A percentile compares a stretch with the other conserved stretches of the same genome.
These are phyloP conservation scores for Chascanopsetta lugubris DNA, from an alignment of 2,113 vertebrate genomes.

Conservation along the genomic window DNA sequence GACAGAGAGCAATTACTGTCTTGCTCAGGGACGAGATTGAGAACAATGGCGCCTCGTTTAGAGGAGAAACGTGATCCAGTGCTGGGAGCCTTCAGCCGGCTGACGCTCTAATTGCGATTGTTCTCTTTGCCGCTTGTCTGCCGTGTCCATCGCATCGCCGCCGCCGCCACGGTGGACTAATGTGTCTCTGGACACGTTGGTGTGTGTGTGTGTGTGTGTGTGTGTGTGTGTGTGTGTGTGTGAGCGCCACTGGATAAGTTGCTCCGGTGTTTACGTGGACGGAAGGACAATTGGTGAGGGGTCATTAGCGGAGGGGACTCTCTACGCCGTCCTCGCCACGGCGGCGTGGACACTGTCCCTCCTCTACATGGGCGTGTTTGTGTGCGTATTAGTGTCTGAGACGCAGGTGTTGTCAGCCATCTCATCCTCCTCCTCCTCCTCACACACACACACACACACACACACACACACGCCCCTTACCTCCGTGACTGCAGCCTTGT, in stretches of 20 bases:
- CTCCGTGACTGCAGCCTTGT: slow-evolving; percentile 76
- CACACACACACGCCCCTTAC: slow-evolving; percentile 54
- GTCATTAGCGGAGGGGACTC: slow-evolving; percentile 60
- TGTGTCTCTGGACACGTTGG: no score
- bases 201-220: slow-evolving; percentile 23
- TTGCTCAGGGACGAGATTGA: slow-evolving; percentile 57
- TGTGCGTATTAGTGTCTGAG: slow-evolving; percentile 65
- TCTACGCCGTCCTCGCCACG: slow-evolving; percentile 19
- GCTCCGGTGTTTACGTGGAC: slow-evolving; percentile 54
- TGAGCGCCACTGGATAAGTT: slow-evolving; percentile 52
- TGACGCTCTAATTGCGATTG: slow-evolving; percentile 59
- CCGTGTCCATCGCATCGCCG: slow-evolving; percentile 35
- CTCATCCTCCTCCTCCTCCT: slow-evolving; percentile 51
- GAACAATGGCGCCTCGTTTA: slow-evolving; percentile 77
- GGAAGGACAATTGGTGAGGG: slow-evolving; percentile 63
- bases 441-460: slow-evolving; percentile 30
- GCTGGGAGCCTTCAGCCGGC: slow-evolving; percentile 53
- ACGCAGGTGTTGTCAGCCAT: slow-evolving; percentile 75
- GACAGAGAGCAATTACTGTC: slow-evolving; percentile 70
- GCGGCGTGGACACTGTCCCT: slow-evolving; percentile 12
- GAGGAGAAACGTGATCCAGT: slow-evolving; percentile 72
- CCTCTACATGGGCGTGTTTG: slow-evolving; percentile 53
- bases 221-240: slow-evolving; percentile 25
- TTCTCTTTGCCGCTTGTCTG: slow-evolving; percentile 49
- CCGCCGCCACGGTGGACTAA: slow-evolving; percentile 13